These are phyloP conservation scores for Hydrotaea diabolus DNA, from an alignment of 2,888 invertebrate genomes.

Conservation along the genomic window DNA sequence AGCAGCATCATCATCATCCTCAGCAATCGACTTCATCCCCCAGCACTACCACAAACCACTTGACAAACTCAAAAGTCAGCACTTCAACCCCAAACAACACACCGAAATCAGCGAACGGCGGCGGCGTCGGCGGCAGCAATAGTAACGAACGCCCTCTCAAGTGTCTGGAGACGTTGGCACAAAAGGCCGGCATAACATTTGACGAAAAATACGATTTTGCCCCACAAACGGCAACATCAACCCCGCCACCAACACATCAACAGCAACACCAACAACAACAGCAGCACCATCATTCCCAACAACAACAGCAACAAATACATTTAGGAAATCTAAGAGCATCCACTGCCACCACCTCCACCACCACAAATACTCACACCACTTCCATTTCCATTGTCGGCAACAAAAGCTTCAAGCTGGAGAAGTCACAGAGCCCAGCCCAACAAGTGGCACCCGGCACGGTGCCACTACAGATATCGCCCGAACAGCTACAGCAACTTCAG, in stretches of 20 bases:
- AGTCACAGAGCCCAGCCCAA: slow-evolving; percentile 82
- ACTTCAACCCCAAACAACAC: slow-evolving; percentile 38
- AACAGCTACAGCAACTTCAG: slow-evolving; percentile 84
- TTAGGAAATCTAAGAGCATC: background rate
- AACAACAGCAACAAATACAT: background rate
- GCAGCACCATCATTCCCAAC: slow-evolving; percentile 33
- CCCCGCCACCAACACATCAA: slow-evolving; percentile 50
- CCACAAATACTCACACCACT: slow-evolving; percentile 38
- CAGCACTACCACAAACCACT: slow-evolving; percentile 69
- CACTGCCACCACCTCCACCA: slow-evolving; percentile 52
- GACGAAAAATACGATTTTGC: slow-evolving; percentile 89
- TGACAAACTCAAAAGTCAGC: slow-evolving; percentile 55
- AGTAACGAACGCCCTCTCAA: slow-evolving; percentile 82
- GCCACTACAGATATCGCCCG: slow-evolving; percentile 80
- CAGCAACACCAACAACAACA: slow-evolving; percentile 27
- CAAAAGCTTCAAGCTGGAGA: slow-evolving; percentile 81
- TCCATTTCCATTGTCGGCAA: slow-evolving; percentile 39
- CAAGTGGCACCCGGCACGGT: slow-evolving; percentile 80
- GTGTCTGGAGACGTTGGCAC: slow-evolving; percentile 87
- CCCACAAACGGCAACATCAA: slow-evolving; percentile 73
- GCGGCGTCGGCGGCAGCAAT: slow-evolving; percentile 53
- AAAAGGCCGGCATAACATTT: slow-evolving; percentile 88
- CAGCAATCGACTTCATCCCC: slow-evolving; percentile 58
- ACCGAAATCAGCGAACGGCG: slow-evolving; percentile 36
- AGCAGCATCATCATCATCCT: slow-evolving; percentile 82